Conservation (phyloP, 2,797 vertebrate species). For the Synanceia verrucosa region DNA sequence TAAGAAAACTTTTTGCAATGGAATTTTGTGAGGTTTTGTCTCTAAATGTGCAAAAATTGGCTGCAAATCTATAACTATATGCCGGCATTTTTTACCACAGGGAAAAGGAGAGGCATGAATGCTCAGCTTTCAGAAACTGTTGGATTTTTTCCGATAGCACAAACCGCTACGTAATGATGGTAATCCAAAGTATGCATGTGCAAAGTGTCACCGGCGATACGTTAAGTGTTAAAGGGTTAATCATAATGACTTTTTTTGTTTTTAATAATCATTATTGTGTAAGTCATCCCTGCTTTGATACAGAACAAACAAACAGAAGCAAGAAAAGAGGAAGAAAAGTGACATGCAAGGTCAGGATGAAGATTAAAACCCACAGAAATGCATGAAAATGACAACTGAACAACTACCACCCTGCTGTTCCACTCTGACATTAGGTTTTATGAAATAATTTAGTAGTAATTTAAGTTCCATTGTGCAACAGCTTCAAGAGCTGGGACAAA, state of each 20-base stretch:
- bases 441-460: neutral
- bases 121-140: too few relatives aligned
- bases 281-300: constrained; percentile 1
- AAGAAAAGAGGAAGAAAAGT: constrained; percentile 6
- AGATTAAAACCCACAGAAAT: constrained; percentile 8
- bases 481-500: constrained; percentile 26
- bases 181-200: too few relatives aligned
- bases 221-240: too few relatives aligned
- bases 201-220: too few relatives aligned
- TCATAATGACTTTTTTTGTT: neutral
- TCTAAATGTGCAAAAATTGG: too few relatives aligned
- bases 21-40: too few relatives aligned
- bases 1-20: too few relatives aligned
- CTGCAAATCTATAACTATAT: too few relatives aligned
- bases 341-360: constrained; percentile 17
- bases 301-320: constrained; percentile 27
- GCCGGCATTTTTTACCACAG: too few relatives aligned
- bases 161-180: too few relatives aligned
- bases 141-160: too few relatives aligned
- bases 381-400: neutral
- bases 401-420: neutral
- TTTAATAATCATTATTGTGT: neutral
- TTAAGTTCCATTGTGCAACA: neutral
- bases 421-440: neutral
- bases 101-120: too few relatives aligned